phyloP scores from a whole-genome alignment of 2,888 invertebrate species.

The Caenorhabditis becei region DNA sequence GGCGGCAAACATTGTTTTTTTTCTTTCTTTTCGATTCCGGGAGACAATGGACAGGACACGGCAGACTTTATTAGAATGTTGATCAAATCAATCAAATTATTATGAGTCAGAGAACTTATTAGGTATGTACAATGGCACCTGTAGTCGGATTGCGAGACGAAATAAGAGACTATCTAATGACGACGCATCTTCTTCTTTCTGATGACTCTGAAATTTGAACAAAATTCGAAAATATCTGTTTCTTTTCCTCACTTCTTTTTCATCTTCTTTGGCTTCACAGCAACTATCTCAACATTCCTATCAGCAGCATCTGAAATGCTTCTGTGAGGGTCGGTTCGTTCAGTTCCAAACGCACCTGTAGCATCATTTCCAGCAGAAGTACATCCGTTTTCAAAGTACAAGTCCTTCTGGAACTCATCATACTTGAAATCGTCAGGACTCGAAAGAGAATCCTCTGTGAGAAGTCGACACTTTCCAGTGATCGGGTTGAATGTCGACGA shows the following conservation, averaged over 20 bases:
- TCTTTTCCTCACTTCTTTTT: slow-evolving; percentile 40
- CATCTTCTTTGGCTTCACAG: slow-evolving; percentile 54
- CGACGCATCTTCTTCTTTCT: slow-evolving; percentile 46
- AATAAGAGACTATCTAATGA: slow-evolving; percentile 9
- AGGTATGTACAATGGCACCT: slow-evolving; percentile 59
- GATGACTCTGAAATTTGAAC: slow-evolving; percentile 19
- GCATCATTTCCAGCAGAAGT: slow-evolving; percentile 42
- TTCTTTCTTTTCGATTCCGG: slow-evolving; percentile 17
- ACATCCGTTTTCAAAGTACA: slow-evolving; percentile 80
- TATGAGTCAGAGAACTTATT: slow-evolving; percentile 29
- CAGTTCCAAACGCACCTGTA: no score
- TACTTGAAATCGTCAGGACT: slow-evolving; percentile 74
- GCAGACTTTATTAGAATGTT: slow-evolving; percentile 20
- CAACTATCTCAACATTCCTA: slow-evolving; percentile 44
- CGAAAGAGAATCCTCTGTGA: slow-evolving; percentile 73
- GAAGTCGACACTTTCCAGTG: slow-evolving; percentile 73
- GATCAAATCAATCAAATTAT: slow-evolving; percentile 47
- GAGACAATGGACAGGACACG: slow-evolving; percentile 12
- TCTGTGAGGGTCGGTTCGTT: no score
- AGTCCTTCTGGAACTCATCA: slow-evolving; percentile 64
- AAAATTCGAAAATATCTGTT: not conserved
- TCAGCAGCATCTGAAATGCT: slow-evolving; percentile 30
- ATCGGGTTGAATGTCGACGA: slow-evolving; percentile 75
- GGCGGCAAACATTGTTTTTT: slow-evolving; percentile 50
- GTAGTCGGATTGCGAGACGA: slow-evolving; percentile 22